Percentiles rank a stretch among this genome's conserved stretches.
These are phyloP conservation scores for Tenthredo mesomela DNA, from an alignment of 2,888 invertebrate genomes.

Conservation along the genomic window DNA sequence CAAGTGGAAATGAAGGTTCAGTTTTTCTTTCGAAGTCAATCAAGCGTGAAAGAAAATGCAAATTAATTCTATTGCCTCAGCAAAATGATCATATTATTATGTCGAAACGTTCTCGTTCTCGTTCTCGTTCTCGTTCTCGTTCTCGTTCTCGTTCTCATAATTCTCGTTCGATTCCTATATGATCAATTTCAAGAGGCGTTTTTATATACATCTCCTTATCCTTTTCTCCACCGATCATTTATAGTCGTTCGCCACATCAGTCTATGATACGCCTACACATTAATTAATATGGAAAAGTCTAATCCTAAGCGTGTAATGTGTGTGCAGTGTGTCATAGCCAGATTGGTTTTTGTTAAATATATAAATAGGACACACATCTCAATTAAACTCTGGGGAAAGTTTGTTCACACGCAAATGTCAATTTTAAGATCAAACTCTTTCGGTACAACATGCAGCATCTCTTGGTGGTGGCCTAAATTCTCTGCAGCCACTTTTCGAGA, in stretches of 20 bases:
- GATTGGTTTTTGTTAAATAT: neutral
- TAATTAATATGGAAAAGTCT: neutral
- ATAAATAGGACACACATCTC: neutral
- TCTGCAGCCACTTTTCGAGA: neutral
- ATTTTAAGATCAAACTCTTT: neutral
- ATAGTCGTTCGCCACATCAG: neutral
- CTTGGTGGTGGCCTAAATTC: neutral
- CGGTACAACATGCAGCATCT: neutral
- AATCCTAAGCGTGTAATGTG: neutral
- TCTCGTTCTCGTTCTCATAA: neutral
- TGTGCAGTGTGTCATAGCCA: neutral
- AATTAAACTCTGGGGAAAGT: neutral
- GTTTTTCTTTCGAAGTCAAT: neutral
- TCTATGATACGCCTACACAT: neutral
- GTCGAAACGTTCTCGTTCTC: neutral
- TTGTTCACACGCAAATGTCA: constrained; percentile 18
- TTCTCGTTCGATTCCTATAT: neutral
- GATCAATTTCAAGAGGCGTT: constrained; percentile 14
- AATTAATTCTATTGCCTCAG: neutral
- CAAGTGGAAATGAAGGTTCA: neutral
- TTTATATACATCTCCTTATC: neutral
- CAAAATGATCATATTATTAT: neutral
- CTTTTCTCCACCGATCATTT: neutral
- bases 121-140: neutral
- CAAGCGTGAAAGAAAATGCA: constrained; percentile 16